Conservation (phyloP, 1,140 invertebrate genomes). For the Drosophila trapezifrons region DNA sequence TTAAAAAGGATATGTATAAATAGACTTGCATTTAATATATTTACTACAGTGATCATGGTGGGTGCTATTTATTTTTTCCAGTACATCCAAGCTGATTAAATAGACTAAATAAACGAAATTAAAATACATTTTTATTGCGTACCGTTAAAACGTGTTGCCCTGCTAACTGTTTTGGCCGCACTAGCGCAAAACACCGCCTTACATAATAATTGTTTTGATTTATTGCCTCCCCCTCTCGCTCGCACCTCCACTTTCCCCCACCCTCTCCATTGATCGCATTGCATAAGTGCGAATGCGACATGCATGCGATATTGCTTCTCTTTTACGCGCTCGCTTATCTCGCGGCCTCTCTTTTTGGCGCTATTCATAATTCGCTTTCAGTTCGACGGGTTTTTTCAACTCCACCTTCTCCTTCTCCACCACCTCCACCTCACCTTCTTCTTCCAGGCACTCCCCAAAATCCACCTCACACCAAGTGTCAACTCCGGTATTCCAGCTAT, state of each 20-base stretch:
- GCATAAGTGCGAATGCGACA: conserved; percentile 78
- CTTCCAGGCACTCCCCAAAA: conserved; percentile 34
- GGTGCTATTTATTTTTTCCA: not conserved
- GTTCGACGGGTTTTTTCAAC: conserved; percentile 47
- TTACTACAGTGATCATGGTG: no score
- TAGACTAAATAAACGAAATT: conserved; percentile 62
- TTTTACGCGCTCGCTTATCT: conserved; percentile 33
- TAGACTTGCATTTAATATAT: no score
- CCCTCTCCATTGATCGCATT: conserved; percentile 28
- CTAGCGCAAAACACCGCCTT: conserved; percentile 57
- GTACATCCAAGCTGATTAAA: conserved; percentile 36
- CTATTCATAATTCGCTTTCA: conserved; percentile 63
- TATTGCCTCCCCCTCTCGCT: conserved; percentile 40
- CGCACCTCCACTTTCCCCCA: not conserved
- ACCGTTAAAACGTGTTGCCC: conserved; percentile 59
- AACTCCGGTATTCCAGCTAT: conserved; percentile 73
- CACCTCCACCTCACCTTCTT: not conserved
- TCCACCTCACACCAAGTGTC: conserved; percentile 31
- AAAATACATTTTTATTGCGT: conserved; percentile 49
- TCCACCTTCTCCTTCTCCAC: not conserved
- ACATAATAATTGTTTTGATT: conserved; percentile 81
- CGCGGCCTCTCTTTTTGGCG: conserved; percentile 25
- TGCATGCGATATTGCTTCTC: conserved; percentile 68
- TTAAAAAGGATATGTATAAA: no score
- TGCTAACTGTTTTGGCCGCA: conserved; percentile 58